A percentile compares a stretch with the other conserved stretches of the same genome.
Evolutionary conservation across 2,113 vertebrate species (phyloP).

Genomic region (Tamias sibiricus): DNA sequence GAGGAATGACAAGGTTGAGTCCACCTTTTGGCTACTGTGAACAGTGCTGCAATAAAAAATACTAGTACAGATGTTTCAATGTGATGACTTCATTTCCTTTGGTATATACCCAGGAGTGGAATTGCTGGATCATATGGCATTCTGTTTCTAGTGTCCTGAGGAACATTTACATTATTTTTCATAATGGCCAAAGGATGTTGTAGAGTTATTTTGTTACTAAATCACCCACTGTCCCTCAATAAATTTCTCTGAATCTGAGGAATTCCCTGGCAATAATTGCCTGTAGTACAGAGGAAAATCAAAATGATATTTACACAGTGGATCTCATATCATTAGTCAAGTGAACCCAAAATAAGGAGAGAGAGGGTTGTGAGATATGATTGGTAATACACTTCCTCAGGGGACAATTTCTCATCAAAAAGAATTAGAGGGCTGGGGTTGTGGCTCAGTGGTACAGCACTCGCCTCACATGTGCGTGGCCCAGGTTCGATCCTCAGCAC

Average conservation of each 20-base stretch:
- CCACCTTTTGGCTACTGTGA: not conserved
- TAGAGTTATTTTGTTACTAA: not conserved
- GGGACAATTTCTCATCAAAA: not conserved
- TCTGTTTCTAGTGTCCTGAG: not conserved
- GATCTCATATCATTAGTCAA: not conserved
- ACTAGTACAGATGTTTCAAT: not conserved
- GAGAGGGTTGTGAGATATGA: not conserved
- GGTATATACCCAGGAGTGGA: not conserved
- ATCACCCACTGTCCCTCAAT: not conserved
- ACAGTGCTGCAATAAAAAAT: not conserved
- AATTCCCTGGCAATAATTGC: not conserved
- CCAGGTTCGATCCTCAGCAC: too few relatives aligned
- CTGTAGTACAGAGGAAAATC: constrained; percentile 22
- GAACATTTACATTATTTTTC: not conserved
- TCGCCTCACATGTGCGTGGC: too few relatives aligned
- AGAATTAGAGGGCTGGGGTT: too few relatives aligned
- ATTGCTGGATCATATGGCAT: not conserved
- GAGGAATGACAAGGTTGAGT: not conserved
- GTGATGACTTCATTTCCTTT: not conserved
- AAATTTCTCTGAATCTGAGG: constrained; percentile 30
- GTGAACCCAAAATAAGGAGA: constrained; percentile 35
- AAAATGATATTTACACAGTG: not conserved
- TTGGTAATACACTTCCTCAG: not conserved
- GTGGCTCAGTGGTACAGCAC: too few relatives aligned
- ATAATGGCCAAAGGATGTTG: not conserved